Conservation (phyloP, 2,113 vertebrate genomes). For the Limanda limanda region DNA sequence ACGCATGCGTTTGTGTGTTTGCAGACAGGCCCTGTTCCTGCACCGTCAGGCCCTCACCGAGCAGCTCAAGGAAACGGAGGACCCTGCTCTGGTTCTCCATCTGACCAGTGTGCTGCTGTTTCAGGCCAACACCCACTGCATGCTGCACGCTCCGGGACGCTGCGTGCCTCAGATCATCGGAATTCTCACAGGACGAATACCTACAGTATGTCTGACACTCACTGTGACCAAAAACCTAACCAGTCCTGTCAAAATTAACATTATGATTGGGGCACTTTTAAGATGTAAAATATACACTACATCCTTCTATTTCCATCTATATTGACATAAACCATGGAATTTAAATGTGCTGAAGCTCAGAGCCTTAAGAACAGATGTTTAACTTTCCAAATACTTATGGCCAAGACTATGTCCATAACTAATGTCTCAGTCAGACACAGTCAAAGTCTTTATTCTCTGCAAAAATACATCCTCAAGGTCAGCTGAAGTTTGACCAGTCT, state of each 20-base stretch:
- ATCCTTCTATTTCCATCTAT: too few species aligned
- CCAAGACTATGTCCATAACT: too few species aligned
- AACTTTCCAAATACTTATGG: too few species aligned
- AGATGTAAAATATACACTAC: too few species aligned
- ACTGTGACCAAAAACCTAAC: too few species aligned
- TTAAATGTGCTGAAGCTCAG: too few species aligned
- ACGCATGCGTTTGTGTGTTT: conserved; percentile 11
- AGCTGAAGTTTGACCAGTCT: not conserved
- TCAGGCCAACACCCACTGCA: conserved; percentile 89
- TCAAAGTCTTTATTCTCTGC: too few species aligned
- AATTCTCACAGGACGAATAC: conserved; percentile 86
- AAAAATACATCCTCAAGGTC: too few species aligned
- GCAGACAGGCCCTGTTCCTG: conserved; percentile 91
- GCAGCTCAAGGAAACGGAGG: conserved; percentile 91
- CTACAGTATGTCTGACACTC: conserved; percentile 81
- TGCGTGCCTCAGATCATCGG: conserved; percentile 94
- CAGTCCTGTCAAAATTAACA: too few species aligned
- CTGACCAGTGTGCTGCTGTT: conserved; percentile 92
- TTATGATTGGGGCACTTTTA: too few species aligned
- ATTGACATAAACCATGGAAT: not conserved
- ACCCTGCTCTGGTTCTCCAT: conserved; percentile 93
- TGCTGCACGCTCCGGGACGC: conserved; percentile 96
- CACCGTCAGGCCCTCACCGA: conserved; percentile 92
- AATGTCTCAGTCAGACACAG: too few species aligned
- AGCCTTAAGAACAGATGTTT: too few species aligned